Base-by-base conservation (phyloP, 2,113 vertebrate species). In the Sitta europaea region DNA sequence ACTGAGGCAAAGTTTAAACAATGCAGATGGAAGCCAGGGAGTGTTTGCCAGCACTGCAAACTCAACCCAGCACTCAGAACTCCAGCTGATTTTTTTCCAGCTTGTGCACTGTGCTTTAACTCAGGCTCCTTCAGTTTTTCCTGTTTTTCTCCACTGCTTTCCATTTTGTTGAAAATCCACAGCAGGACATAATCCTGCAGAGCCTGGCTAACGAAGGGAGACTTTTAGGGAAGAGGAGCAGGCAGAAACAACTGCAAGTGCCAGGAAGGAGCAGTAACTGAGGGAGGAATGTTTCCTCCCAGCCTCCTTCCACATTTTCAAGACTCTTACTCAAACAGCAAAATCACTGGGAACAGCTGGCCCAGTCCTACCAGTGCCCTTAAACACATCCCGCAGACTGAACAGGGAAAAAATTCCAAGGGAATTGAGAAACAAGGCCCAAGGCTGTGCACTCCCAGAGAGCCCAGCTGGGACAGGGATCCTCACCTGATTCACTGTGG, bases 401-500 rank as follows among this genome's bases (percentile, higher is more conserved):
- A 86, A n/a, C 0, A 12, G 24, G 16, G 14, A 5, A 68, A 53
- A 45, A 79, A 66, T 45, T 4, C 28, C 47, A 62, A 24, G 4
- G 7, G 45, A 33, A 62, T 23, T 88, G 10, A 77, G 36, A 77
- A 91, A 43, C 23, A 47, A 79, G 19, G 20, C 35, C 55, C 51
- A 75, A 54, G 0, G 6, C 25, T 38, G 27, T 47, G 25, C 74
- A 58, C 6, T 50, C 22, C 40, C 67, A 63, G 50, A 3, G 27
- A 54, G 50, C 33, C 31, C 63, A 78, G 4, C 29, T 51, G 2
- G 8, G 67, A 48, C 43, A 58, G 53, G 0, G 42, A 66, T 79
- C 76, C 95, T 86, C 80, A 99, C 99, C 98, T 99, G 99, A 96
- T 99, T 99, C 74, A 99, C 99, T 12, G 99, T 99, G n/a, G 99